Conservation (phyloP, 2,888 invertebrate species). For the Tortricodes alternella region DNA sequence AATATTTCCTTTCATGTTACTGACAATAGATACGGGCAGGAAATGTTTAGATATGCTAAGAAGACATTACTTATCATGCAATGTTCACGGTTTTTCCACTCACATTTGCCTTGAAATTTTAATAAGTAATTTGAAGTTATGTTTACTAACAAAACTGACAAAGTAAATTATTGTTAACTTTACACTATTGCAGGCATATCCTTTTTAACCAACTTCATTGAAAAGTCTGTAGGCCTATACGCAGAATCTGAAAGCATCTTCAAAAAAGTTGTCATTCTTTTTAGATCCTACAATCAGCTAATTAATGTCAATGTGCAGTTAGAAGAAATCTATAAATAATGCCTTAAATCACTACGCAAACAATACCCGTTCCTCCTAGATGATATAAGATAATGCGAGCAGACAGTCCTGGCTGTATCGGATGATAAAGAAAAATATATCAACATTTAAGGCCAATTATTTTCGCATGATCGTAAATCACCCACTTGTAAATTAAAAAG, state of each 20-base stretch:
- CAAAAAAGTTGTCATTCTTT: no score
- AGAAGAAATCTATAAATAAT: background rate
- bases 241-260: background rate
- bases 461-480: background rate
- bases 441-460: background rate
- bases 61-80: background rate
- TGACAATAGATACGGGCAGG: background rate
- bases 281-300: no score
- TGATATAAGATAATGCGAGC: constrained; percentile 27
- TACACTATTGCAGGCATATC: no score
- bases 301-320: background rate
- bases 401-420: constrained; percentile 8
- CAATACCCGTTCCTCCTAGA: constrained; percentile 1
- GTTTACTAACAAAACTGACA: no score
- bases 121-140: background rate
- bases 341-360: background rate
- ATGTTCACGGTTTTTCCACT: background rate
- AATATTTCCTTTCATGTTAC: background rate
- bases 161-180: no score
- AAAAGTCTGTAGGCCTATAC: no score
- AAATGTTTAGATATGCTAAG: background rate
- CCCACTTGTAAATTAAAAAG: background rate
- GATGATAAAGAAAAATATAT: constrained; percentile 3
- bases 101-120: background rate
- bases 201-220: no score